These are phyloP conservation scores for Epicauta chinensis DNA, from an alignment of 1,140 invertebrate species.

Conservation along the genomic window DNA sequence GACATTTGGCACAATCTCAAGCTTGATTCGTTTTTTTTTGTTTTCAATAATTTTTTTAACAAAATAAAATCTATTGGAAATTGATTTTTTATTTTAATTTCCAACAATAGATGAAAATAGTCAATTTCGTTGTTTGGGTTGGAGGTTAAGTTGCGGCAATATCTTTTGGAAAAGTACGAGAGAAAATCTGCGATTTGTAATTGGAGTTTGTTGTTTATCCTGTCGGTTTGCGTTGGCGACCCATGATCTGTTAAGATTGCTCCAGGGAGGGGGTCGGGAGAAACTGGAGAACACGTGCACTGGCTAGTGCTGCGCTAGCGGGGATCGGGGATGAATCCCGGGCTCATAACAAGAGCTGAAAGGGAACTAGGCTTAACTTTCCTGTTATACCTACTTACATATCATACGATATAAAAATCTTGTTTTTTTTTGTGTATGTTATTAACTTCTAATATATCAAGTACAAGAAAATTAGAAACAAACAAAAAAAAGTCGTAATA, in stretches of 20 bases:
- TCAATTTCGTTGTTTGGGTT: too few relatives aligned
- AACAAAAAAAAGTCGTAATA: neutral
- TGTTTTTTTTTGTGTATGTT: too few relatives aligned
- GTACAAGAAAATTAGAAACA: too few relatives aligned
- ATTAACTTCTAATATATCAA: too few relatives aligned
- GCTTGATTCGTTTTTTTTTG: too few relatives aligned
- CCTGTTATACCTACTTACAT: conserved; percentile 21
- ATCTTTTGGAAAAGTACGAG: conserved; percentile 6
- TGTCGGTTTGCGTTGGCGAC: conserved; percentile 13
- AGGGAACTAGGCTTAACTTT: conserved; percentile 13
- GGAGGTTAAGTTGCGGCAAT: too few relatives aligned
- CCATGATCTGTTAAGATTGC: conserved; percentile 16
- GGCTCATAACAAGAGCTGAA: conserved; percentile 3
- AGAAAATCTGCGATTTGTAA: conserved; percentile 14
- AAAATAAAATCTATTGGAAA: too few relatives aligned
- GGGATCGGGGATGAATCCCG: conserved; percentile 11
- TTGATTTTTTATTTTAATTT: too few relatives aligned
- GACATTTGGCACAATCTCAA: too few relatives aligned
- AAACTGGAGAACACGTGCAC: conserved; percentile 23
- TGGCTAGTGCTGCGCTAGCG: conserved; percentile 9
- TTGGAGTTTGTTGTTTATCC: conserved; percentile 21
- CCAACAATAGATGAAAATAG: too few relatives aligned
- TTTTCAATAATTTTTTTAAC: too few relatives aligned
- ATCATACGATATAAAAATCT: too few relatives aligned
- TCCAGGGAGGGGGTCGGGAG: conserved; percentile 13